phyloP scores from a whole-genome alignment of 1,140 invertebrate species.

The Gonatopus flavifemur region DNA sequence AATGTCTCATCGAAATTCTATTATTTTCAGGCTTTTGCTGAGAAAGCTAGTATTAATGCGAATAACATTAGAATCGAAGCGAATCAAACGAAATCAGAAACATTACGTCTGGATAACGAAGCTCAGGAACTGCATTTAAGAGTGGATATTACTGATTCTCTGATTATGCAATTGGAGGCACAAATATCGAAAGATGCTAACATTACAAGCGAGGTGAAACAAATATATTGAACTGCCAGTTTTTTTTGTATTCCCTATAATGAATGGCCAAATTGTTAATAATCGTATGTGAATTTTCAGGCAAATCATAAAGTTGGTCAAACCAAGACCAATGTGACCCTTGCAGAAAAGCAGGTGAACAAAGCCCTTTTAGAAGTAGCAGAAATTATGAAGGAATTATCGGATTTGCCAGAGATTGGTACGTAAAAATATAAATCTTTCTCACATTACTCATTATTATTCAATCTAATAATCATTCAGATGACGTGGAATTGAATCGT shows the following conservation, averaged over 20 bases:
- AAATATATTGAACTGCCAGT: constrained; percentile 59
- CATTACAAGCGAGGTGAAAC: constrained; percentile 71
- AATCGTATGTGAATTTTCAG: constrained; percentile 41
- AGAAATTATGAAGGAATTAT: constrained; percentile 77
- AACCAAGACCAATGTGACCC: constrained; percentile 78
- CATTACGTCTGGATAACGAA: constrained; percentile 73
- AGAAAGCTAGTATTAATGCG: constrained; percentile 61
- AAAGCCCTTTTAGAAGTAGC: constrained; percentile 78
- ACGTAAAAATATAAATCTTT: constrained; percentile 21
- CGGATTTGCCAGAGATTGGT: constrained; percentile 76
- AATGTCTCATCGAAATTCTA: too few relatives aligned
- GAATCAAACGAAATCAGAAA: constrained; percentile 73
- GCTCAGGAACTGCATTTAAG: constrained; percentile 72
- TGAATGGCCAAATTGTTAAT: too few relatives aligned
- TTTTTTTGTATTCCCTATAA: too few relatives aligned
- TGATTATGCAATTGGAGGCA: constrained; percentile 72
- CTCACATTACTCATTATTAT: not conserved
- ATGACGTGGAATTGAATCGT: constrained; percentile 68
- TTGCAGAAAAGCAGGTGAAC: constrained; percentile 77
- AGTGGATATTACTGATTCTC: constrained; percentile 70
- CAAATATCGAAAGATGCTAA: constrained; percentile 74
- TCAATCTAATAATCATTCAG: constrained; percentile 41
- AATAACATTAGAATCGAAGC: constrained; percentile 76
- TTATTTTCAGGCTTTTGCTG: constrained; percentile 55
- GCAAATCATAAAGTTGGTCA: constrained; percentile 79